Evolutionary conservation across 2,113 vertebrate genomes (phyloP).

Genomic region (Syrmaticus mikado): DNA sequence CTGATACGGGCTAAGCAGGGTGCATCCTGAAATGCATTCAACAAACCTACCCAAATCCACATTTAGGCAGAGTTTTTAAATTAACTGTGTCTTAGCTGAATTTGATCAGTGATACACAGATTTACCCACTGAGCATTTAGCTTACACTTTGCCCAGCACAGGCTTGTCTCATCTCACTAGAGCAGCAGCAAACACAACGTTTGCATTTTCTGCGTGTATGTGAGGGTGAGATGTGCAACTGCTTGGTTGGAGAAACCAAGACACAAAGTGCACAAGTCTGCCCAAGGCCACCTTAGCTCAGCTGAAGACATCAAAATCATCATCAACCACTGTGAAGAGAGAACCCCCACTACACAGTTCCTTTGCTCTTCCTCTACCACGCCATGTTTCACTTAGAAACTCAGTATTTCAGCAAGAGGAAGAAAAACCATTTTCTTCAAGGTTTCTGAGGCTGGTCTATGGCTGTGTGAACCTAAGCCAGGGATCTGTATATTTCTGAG

Average conservation of each 20-base stretch:
- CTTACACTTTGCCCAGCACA: background rate
- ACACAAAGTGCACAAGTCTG: background rate
- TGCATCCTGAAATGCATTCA: background rate
- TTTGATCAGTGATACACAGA: background rate
- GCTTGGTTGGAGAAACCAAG: background rate
- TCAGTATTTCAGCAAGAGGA: background rate
- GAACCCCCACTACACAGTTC: background rate
- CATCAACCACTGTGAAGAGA: rapidly evolving
- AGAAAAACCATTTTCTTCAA: background rate
- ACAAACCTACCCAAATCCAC: background rate
- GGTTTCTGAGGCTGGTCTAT: background rate
- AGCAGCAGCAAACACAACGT: background rate
- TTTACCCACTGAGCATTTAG: background rate
- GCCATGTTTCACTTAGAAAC: slow-evolving; percentile 6
- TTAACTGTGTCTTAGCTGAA: background rate
- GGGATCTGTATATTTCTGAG: background rate
- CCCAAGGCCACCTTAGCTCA: background rate
- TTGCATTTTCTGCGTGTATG: background rate
- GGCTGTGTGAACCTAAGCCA: background rate
- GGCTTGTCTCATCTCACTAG: background rate
- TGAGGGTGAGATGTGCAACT: background rate
- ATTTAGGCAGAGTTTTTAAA: background rate
- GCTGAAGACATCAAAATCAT: background rate
- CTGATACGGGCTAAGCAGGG: background rate
- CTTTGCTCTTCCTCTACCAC: background rate